Evolutionary conservation across 2,888 invertebrate genomes (phyloP).

Genomic region (Antitype chi): DNA sequence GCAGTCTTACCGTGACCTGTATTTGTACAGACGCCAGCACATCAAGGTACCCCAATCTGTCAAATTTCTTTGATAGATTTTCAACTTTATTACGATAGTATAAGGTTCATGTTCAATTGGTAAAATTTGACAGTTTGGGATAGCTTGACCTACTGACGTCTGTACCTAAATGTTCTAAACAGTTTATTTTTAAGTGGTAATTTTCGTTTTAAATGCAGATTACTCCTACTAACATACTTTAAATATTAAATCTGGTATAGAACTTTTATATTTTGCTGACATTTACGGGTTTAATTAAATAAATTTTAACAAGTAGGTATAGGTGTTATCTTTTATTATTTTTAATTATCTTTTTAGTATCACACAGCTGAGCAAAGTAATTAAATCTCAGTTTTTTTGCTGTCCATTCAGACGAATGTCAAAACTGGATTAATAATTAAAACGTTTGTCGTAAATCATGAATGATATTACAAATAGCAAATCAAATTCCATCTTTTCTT

Average conservation of each 20-base stretch:
- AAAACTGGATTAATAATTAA: conserved; percentile 23
- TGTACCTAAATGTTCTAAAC: not conserved
- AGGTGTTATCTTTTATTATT: not conserved
- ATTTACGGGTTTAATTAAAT: conserved; percentile 12
- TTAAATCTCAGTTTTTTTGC: conserved; percentile 11
- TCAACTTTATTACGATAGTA: too few relatives aligned
- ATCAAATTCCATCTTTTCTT: not conserved
- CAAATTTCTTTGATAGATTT: too few relatives aligned
- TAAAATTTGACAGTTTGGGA: too few relatives aligned
- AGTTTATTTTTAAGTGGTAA: not conserved
- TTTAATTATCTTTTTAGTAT: conserved; percentile 16
- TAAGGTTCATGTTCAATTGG: too few relatives aligned
- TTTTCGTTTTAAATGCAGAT: conserved; percentile 14
- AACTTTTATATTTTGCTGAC: conserved; percentile 10
- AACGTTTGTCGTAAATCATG: conserved; percentile 15
- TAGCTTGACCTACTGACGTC: too few relatives aligned
- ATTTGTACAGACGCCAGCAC: too few relatives aligned
- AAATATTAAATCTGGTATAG: not conserved
- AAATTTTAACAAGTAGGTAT: conserved; percentile 6
- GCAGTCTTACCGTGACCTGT: not conserved
- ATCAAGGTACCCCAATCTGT: too few relatives aligned
- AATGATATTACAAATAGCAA: not conserved
- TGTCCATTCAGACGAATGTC: not conserved
- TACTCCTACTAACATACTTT: not conserved
- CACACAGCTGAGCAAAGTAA: not conserved